Conservation (phyloP, 2,797 vertebrate genomes). For the Epinephelus malabaricus region DNA sequence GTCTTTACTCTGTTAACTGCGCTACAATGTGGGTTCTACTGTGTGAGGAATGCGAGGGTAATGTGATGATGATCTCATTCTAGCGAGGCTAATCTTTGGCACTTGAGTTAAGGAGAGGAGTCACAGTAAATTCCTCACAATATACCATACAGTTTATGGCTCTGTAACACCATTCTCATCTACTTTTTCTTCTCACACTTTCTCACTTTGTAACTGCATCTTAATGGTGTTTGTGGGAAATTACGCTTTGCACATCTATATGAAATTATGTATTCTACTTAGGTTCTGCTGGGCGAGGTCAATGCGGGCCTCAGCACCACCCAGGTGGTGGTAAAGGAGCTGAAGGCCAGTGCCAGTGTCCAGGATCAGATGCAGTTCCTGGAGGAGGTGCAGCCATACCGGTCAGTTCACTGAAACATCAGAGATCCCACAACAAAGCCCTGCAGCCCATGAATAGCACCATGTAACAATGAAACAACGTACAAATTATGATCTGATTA, state of each 20-base stretch:
- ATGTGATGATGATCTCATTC: slow-evolving; percentile 63
- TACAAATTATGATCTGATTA: background rate
- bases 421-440: background rate
- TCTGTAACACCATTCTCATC: background rate
- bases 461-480: background rate
- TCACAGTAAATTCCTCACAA: slow-evolving; percentile 55
- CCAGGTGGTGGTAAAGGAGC: slow-evolving; percentile 97
- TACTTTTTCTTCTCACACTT: background rate
- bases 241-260: background rate
- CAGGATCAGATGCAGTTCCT: slow-evolving; percentile 97
- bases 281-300: slow-evolving; percentile 97
- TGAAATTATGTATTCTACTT: background rate
- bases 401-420: slow-evolving; percentile 81
- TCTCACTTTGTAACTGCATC: background rate
- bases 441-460: background rate
- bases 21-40: slow-evolving; percentile 18
- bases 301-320: slow-evolving; percentile 91
- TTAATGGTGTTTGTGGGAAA: background rate
- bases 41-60: slow-evolving; percentile 60
- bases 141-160: slow-evolving; percentile 30
- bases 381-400: slow-evolving; percentile 95
- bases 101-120: slow-evolving; percentile 40
- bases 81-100: slow-evolving; percentile 55
- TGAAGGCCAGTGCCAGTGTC: slow-evolving; percentile 93
- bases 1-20: slow-evolving; percentile 11